Base-by-base conservation (phyloP, 2,797 vertebrate genomes). In the Alca torda region DNA sequence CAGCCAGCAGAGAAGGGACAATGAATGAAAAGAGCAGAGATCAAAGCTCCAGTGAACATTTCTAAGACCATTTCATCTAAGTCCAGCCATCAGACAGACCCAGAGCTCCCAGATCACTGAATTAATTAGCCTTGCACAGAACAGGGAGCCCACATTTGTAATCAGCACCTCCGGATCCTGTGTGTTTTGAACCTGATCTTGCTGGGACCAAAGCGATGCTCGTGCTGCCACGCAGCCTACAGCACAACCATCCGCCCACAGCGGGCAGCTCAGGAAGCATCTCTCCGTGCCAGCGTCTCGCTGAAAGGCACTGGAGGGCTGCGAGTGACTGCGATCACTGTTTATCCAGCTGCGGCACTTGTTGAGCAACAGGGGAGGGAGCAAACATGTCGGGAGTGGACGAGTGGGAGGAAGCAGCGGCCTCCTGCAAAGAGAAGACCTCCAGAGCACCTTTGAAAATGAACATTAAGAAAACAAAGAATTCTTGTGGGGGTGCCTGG, bases 271-370 rank as follows among this genome's bases (percentile, higher is more conserved):
- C 87, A 48, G 91, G 88, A 96, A 95, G 82, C 84, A 20, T 39
- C 73, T 78, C 82, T 93, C 57, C 7, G 0, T 86, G 81, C 60
- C 2, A 9, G 68, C 8, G 2, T 59, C 83, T 74, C 4, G 0
- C 80, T 90, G 91, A 54, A 91, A 96, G 74, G 86, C 86, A 74
- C 93, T 4, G 79, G 59, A 95, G 80, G 74, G 41, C 67, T 90
- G 51, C 54, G 76, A 95, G 93, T 0, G 28, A 65, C 79, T 50
- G 77, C 2, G 0, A 84, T 25, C 0, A 3, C 90, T 97, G 94
- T 97, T 97, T 97, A 89, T 96, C 94, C 96, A 96, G 96, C 94
- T 96, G 96, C 0, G 5, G 75, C 43, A 33, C 81, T 63, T 74
- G 25, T 46, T 2, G 5, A 92, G 65, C 94, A 84, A 91, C 39